phyloP scores from a whole-genome alignment of 2,888 invertebrate species.

The Pseudococcus viburni region DNA sequence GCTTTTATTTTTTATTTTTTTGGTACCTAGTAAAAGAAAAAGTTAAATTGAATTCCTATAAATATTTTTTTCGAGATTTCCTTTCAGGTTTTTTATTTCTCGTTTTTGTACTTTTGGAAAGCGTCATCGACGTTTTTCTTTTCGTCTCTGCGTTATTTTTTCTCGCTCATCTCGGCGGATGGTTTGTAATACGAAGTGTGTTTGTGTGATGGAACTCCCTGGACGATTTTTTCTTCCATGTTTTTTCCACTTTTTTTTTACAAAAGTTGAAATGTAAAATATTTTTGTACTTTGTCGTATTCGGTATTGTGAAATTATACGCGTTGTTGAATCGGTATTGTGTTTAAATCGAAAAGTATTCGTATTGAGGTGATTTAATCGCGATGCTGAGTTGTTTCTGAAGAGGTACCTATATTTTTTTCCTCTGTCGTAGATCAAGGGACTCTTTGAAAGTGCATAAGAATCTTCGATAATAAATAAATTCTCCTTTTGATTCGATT shows the following conservation, averaged over 20 bases:
- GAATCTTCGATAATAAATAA: no score
- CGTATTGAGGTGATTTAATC: neutral
- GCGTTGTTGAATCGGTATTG: neutral
- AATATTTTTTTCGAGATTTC: neutral
- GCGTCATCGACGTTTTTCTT: conserved; percentile 2
- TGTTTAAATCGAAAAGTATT: neutral
- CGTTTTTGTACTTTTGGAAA: neutral
- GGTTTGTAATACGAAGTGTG: neutral
- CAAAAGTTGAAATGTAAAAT: neutral
- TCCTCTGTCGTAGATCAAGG: no score
- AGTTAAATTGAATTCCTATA: conserved; percentile 34
- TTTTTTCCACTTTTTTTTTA: conserved; percentile 1
- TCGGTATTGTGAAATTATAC: neutral
- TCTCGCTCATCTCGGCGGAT: neutral
- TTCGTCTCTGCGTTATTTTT: neutral
- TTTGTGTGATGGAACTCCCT: neutral
- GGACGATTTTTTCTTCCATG: conserved; percentile 3
- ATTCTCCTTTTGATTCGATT: no score
- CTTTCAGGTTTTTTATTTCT: neutral
- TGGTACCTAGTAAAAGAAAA: neutral
- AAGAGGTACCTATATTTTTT: no score
- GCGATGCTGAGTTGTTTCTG: neutral
- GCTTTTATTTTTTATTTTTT: conserved; percentile 3
- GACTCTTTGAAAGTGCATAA: no score
- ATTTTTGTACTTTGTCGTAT: neutral